These are phyloP conservation scores for Carapus acus DNA, from an alignment of 2,797 vertebrate genomes.

Conservation along the genomic window DNA sequence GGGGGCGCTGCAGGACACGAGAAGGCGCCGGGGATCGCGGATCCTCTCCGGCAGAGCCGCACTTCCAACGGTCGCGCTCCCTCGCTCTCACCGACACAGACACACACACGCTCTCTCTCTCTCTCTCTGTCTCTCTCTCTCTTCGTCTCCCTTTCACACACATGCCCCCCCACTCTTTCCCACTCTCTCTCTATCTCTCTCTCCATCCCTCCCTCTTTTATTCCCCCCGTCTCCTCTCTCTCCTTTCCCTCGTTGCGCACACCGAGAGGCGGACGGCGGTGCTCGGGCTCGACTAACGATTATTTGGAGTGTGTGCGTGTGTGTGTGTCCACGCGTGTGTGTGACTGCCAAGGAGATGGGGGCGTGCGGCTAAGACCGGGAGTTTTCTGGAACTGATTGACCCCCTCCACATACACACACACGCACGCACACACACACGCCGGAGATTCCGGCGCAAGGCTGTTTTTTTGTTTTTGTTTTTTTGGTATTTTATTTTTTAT, in stretches of 20 bases:
- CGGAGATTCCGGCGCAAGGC: constrained; percentile 23
- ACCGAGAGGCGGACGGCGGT: constrained; percentile 36
- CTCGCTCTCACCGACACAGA: constrained; percentile 33
- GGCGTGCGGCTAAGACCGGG: too few relatives aligned
- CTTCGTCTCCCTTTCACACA: constrained; percentile 27
- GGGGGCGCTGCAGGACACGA: constrained; percentile 68
- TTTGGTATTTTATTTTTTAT: constrained; percentile 36
- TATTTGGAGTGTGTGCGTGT: constrained; percentile 16
- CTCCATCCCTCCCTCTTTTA: constrained; percentile 41
- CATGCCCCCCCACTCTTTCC: background rate
- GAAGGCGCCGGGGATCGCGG: constrained; percentile 57
- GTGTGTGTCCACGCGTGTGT: too few relatives aligned
- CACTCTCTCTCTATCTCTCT: constrained; percentile 26
- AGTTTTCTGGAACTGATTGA: constrained; percentile 46
- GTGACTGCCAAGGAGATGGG: too few relatives aligned
- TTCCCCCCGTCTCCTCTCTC: constrained; percentile 40
- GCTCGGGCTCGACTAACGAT: constrained; percentile 24
- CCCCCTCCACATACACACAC: too few relatives aligned
- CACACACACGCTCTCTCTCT: constrained; percentile 17
- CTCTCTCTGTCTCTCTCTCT: constrained; percentile 33
- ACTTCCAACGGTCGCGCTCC: constrained; percentile 38
- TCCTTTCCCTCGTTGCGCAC: constrained; percentile 35
- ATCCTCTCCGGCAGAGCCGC: constrained; percentile 54
- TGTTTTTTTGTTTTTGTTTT: too few relatives aligned
- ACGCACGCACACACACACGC: too few relatives aligned